Percentiles rank a stretch among this genome's conserved stretches.
Evolutionary conservation across 2,888 invertebrate genomes (phyloP).

Genomic region (Apotomis capreana): DNA sequence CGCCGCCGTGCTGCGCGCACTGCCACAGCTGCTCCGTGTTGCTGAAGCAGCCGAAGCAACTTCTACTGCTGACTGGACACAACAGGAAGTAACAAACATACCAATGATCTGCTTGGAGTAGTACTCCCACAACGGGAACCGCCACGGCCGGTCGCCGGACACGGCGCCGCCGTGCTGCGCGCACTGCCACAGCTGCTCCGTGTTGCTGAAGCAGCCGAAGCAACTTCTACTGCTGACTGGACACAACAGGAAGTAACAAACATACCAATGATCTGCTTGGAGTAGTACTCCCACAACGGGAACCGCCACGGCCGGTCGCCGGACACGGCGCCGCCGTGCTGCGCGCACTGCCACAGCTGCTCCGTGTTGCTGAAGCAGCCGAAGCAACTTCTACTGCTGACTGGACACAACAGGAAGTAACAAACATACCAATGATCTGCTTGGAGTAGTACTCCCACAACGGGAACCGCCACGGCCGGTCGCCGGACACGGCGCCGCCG

Average conservation of each 20-base stretch:
- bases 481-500: slow-evolving; percentile 88
- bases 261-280: slow-evolving; percentile 45
- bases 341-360: background rate
- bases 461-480: slow-evolving; percentile 92
- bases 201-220: too few species aligned
- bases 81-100: background rate
- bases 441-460: slow-evolving; percentile 87
- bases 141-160: slow-evolving; percentile 75
- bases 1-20: too few species aligned
- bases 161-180: too few species aligned
- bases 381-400: too few species aligned
- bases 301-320: slow-evolving; percentile 84
- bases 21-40: too few species aligned
- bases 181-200: background rate
- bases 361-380: too few species aligned
- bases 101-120: slow-evolving; percentile 69
- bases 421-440: slow-evolving; percentile 76
- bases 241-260: background rate
- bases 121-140: slow-evolving; percentile 89
- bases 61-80: too few species aligned
- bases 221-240: too few species aligned
- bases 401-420: too few species aligned
- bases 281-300: slow-evolving; percentile 89
- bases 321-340: too few species aligned
- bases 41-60: too few species aligned